A percentile compares a stretch with the other conserved stretches of the same genome.
phyloP scores from a whole-genome alignment of 2,888 invertebrate genomes.

The Cheilosia soror region DNA sequence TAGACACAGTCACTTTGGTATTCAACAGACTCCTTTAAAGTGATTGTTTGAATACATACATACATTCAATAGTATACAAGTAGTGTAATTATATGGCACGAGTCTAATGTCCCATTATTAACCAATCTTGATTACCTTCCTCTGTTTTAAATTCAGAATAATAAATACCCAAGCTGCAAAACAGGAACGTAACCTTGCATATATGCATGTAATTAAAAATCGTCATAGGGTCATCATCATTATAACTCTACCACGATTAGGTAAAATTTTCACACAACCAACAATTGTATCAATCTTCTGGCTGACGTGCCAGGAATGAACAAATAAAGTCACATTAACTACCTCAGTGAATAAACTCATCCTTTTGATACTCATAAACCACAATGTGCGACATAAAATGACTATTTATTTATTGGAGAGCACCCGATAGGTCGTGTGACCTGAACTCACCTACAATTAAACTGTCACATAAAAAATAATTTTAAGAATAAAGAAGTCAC shows the following conservation, averaged over 20 bases:
- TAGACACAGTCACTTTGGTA: too few relatives aligned
- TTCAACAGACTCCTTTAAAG: too few relatives aligned
- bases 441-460: slow-evolving; percentile 82
- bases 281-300: slow-evolving; percentile 18
- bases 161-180: neutral
- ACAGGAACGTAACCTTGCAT: neutral
- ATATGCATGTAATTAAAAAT: slow-evolving; percentile 9
- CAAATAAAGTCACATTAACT: slow-evolving; percentile 60
- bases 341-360: slow-evolving; percentile 38
- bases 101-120: neutral
- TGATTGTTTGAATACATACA: neutral
- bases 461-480: slow-evolving; percentile 79
- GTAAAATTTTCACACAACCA: slow-evolving; percentile 51
- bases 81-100: neutral
- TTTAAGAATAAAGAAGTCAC: slow-evolving; percentile 66
- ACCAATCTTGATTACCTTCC: neutral
- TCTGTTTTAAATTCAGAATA: neutral
- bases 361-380: slow-evolving; percentile 47
- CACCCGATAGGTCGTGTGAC: slow-evolving; percentile 52
- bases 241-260: slow-evolving; percentile 52
- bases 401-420: slow-evolving; percentile 52
- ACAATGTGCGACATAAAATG: slow-evolving; percentile 51
- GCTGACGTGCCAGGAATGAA: slow-evolving; percentile 51
- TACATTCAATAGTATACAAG: neutral
- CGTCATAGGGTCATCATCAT: slow-evolving; percentile 60